Evolutionary conservation across 2,888 invertebrate genomes (phyloP), one percentile per base, ranked within the genome.

Genomic region (Synanthedon formicaeformis): DNA sequence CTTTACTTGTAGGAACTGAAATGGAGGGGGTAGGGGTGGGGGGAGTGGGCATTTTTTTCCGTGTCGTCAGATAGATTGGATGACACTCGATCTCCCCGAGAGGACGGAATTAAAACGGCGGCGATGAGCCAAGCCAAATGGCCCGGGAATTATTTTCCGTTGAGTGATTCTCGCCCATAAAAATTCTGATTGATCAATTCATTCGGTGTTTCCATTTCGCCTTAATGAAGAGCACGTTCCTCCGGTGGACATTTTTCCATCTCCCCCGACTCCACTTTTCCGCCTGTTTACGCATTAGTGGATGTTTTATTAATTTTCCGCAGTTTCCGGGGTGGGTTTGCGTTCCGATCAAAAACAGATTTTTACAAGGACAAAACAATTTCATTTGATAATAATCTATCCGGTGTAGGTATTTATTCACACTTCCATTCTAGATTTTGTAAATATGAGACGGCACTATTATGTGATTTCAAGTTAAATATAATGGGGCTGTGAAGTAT

Each of bases 111-210:
- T 85, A 87, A 87, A 87, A 85, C 79, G 81, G 75, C 77, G 78
- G 81, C 82, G 81, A 84, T 83, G 85, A 82, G 80, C 82, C 84
- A 71, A 74, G 75, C 76, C 78, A 75, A 81, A 82, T 76, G 78
- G 79, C 80, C 74, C 64, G 72, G 73, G 81, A 81, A 85, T 85
- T 84, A 85, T 84, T 85, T 85, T 83, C 81, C 84, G 83, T 81
- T 87, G 84, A 86, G 86, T 87, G 86, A 87, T 87, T 86, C 82
- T 74, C 69, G 78, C 70, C 82, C 85, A 84, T 85, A 85, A 86
- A 87, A 85, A 79, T 83, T 82, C 80, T 85, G 85, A 86, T 85
- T 85, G 87, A 87, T 87, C 87, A 87, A 87, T 87, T 85, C 84
- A 85, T 87, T 75, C 81, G 76, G 74, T 79, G 80, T 81, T 81